A percentile compares a stretch with the other conserved stretches of the same genome.
These are phyloP conservation scores for Drosophila affinis DNA, from an alignment of 2,888 invertebrate genomes.

Conservation along the genomic window DNA sequence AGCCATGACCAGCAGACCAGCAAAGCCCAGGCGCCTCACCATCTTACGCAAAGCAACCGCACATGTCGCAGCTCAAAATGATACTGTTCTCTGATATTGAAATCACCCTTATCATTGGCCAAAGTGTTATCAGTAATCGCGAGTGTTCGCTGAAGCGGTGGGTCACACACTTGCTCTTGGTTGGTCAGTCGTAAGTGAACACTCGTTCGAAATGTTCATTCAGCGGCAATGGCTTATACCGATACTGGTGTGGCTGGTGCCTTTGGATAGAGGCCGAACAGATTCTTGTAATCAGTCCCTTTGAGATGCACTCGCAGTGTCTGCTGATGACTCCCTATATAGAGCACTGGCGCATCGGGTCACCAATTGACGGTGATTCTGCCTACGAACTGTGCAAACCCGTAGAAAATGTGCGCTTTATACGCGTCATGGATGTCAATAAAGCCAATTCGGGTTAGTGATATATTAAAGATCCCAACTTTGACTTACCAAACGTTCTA, in stretches of 20 bases:
- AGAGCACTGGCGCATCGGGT: slow-evolving; percentile 73
- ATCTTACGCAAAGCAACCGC: slow-evolving; percentile 35
- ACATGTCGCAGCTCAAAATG: slow-evolving; percentile 45
- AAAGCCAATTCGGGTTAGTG: slow-evolving; percentile 27
- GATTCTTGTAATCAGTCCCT: slow-evolving; percentile 67
- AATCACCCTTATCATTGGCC: neutral
- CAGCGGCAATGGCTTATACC: slow-evolving; percentile 23
- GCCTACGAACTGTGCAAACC: slow-evolving; percentile 62
- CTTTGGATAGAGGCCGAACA: slow-evolving; percentile 31
- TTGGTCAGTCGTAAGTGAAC: slow-evolving; percentile 1
- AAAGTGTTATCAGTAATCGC: slow-evolving; percentile 29
- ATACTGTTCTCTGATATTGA: slow-evolving; percentile 36
- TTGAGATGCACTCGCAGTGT: slow-evolving; percentile 67
- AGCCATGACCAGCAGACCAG: slow-evolving; percentile 26
- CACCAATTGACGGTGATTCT: slow-evolving; percentile 81
- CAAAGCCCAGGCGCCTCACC: slow-evolving; percentile 4
- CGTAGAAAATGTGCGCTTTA: slow-evolving; percentile 31
- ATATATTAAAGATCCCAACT: neutral
- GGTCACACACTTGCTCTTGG: neutral
- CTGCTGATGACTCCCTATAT: slow-evolving; percentile 72
- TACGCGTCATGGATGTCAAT: slow-evolving; percentile 33
- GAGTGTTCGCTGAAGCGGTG: neutral
- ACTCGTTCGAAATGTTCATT: slow-evolving; percentile 21
- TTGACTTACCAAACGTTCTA: no score
- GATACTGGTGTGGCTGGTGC: slow-evolving; percentile 1